phyloP scores from a whole-genome alignment of 1,140 invertebrate genomes.

The Phortica variegata region DNA sequence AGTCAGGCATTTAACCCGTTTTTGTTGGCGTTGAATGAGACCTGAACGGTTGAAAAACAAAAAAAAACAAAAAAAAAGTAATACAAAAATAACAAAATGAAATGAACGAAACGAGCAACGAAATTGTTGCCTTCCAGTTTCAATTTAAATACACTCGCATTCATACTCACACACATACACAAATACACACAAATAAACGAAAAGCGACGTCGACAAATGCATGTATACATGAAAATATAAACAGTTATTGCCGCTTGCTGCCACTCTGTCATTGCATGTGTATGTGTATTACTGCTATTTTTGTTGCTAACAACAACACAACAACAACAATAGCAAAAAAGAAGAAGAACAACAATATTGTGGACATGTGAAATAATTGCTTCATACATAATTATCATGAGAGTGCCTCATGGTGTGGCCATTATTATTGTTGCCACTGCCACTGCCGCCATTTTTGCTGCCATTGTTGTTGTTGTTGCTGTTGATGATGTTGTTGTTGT shows the following conservation, averaged over 20 bases:
- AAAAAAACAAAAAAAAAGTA: too few species aligned
- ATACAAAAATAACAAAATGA: too few species aligned
- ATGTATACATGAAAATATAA: slow-evolving; percentile 29
- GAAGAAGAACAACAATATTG: too few species aligned
- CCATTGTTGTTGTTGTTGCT: slow-evolving; percentile 7
- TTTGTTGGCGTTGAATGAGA: too few species aligned
- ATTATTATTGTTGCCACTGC: slow-evolving; percentile 2
- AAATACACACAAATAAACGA: not conserved
- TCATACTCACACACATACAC: too few species aligned
- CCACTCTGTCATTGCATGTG: slow-evolving; percentile 5
- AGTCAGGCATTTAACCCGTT: slow-evolving; percentile 48
- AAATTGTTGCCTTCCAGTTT: too few species aligned
- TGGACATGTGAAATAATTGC: slow-evolving; percentile 46
- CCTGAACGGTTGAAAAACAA: too few species aligned
- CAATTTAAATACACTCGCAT: too few species aligned
- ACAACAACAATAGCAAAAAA: too few species aligned
- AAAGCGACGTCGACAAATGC: slow-evolving; percentile 26
- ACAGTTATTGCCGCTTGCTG: slow-evolving; percentile 26
- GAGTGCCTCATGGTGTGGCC: not conserved
- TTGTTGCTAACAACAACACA: too few species aligned
- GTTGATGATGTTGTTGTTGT: too few species aligned
- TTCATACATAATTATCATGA: slow-evolving; percentile 49
- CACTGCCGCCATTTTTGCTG: slow-evolving; percentile 11
- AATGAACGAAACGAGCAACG: too few species aligned
- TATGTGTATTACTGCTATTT: slow-evolving; percentile 14